Evolutionary conservation across 2,888 invertebrate genomes (phyloP).

Genomic region (Mythimna impura): DNA sequence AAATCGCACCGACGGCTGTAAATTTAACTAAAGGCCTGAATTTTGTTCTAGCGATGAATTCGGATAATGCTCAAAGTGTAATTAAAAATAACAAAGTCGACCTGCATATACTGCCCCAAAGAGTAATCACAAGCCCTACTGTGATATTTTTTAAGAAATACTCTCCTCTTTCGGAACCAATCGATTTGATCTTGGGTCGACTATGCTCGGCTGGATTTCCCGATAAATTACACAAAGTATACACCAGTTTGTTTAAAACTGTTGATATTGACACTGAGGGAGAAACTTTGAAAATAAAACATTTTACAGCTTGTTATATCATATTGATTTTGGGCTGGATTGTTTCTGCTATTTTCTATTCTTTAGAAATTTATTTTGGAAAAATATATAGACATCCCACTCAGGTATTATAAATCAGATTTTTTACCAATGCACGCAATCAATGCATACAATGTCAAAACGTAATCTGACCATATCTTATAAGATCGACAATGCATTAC

Average conservation of each 20-base stretch:
- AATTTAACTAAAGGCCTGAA: constrained; percentile 75
- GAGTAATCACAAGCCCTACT: constrained; percentile 73
- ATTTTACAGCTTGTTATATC: constrained; percentile 80
- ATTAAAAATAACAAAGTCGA: constrained; percentile 66
- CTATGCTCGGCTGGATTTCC: constrained; percentile 77
- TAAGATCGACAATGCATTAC: constrained; percentile 58
- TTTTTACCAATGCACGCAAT: constrained; percentile 4
- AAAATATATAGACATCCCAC: constrained; percentile 61
- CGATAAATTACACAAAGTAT: constrained; percentile 73
- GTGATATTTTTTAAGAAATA: constrained; percentile 82
- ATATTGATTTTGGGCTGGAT: constrained; percentile 78
- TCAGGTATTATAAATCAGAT: constrained; percentile 63
- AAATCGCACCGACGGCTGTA: constrained; percentile 69
- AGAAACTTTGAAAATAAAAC: constrained; percentile 73
- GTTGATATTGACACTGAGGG: constrained; percentile 46
- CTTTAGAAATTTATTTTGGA: constrained; percentile 73
- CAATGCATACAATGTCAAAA: constrained; percentile 3
- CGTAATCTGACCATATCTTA: constrained; percentile 43
- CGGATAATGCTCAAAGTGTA: constrained; percentile 70
- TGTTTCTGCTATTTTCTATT: constrained; percentile 71
- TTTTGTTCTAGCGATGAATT: constrained; percentile 79
- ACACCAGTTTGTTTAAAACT: constrained; percentile 54
- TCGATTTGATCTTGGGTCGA: constrained; percentile 73
- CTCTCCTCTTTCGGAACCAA: constrained; percentile 74
- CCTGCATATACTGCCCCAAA: constrained; percentile 75